Base-by-base conservation (phyloP, 2,888 invertebrate species). In the Acanthacorydalis orientalis region DNA sequence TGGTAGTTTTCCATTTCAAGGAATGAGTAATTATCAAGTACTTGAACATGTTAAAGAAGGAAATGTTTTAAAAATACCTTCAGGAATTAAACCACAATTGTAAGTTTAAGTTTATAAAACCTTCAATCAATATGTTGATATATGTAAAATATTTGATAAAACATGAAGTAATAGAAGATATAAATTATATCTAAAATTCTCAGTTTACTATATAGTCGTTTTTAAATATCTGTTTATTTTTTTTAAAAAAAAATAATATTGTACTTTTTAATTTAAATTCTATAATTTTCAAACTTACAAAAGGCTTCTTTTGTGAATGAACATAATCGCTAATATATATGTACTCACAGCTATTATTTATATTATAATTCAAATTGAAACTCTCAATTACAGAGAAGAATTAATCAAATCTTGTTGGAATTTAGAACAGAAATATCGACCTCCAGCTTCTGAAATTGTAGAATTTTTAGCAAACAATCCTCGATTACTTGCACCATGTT, bases 1-100 rank as follows among this genome's bases (percentile, higher is more conserved):
- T 64, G 92, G 92, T 9, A 84, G 86, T 57, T 83, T 88, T 64
- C 92, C 92, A 0, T 92, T 85, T 64, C 89, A 87, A 67, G 90
- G 88, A 0, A 69, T 88, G 58, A 81, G 80, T 55, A 92, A 92
- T 64, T 78, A 77, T 53, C 81, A 91, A 68, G 92, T 91, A 12
- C 67, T 91, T 55, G 80, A 82, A 44, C 75, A 78, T 56, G 86
- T 92, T 0, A 87, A 83, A 60, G 71, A 69, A 16, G 89, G 89
- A 4, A 78, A 81, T 53, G 78, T 79, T 2, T 68, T 89, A 51
- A 70, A 62, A 11, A 75, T 88, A 53, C 92, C 92, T 0, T 68
- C 71, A n/a, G 85, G 84, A 37, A 75, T 85, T 31, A 83, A 83
- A 53, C 77, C 83, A 2, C 81, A 82, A 56, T 64, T 92, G 81